Conservation (phyloP, 2,797 vertebrate species). For the Oreochromis mossambicus region DNA sequence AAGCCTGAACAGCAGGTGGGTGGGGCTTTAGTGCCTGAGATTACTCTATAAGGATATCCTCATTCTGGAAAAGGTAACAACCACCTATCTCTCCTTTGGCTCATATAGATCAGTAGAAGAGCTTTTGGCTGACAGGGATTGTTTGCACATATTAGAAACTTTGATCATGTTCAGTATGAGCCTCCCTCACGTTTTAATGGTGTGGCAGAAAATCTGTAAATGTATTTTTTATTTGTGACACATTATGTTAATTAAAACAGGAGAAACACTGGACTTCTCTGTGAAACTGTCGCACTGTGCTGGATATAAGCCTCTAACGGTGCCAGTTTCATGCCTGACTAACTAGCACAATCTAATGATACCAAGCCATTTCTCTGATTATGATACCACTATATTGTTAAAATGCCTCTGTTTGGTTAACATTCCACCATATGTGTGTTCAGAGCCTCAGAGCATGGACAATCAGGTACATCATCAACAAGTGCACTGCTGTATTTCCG, state of each 20-base stretch:
- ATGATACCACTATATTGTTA: not conserved
- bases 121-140: rapidly evolving
- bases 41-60: not conserved
- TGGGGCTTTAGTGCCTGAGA: not conserved
- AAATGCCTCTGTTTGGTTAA: not conserved
- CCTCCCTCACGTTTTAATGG: not conserved
- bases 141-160: not conserved
- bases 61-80: not conserved
- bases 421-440: not conserved
- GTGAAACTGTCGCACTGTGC: not conserved
- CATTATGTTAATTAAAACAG: not conserved
- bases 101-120: not conserved
- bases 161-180: not conserved
- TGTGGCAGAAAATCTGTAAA: not conserved
- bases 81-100: not conserved
- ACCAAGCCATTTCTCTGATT: not conserved
- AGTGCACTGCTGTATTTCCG: not conserved
- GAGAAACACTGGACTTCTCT: not conserved
- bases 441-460: slow-evolving; percentile 3
- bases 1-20: rapidly evolving
- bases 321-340: not conserved
- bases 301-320: not conserved
- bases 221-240: not conserved
- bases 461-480: slow-evolving; percentile 25
- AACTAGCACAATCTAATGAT: not conserved